A percentile compares a stretch with the other conserved stretches of the same genome.
Evolutionary conservation across 2,113 vertebrate genomes (phyloP).

Genomic region (Trematocara macrostoma): DNA sequence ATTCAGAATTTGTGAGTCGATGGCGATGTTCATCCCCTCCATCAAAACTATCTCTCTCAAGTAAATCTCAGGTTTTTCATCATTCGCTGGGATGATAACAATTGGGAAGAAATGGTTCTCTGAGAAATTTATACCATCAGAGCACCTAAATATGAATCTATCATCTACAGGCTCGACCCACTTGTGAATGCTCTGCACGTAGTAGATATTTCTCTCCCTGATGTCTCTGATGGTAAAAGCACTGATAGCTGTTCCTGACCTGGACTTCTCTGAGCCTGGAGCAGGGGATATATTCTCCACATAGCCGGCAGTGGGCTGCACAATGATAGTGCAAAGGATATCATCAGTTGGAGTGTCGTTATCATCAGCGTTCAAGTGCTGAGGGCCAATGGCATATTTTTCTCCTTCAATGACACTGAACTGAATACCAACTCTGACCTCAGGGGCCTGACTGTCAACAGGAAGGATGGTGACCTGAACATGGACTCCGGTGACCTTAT

Average conservation of each 20-base stretch:
- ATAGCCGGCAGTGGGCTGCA: constrained; percentile 85
- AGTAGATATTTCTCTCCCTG: constrained; percentile 80
- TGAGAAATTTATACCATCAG: constrained; percentile 91
- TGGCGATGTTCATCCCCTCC: constrained; percentile 91
- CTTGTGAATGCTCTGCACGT: constrained; percentile 90
- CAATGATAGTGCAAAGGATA: constrained; percentile 87
- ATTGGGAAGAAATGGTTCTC: constrained; percentile 83
- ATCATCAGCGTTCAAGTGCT: constrained; percentile 80
- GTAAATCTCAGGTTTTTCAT: constrained; percentile 90
- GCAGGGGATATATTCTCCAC: constrained; percentile 92
- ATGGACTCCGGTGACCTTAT: constrained; percentile 77
- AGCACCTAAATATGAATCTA: constrained; percentile 86
- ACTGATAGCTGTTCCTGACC: constrained; percentile 84
- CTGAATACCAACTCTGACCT: constrained; percentile 74
- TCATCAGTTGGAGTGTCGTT: constrained; percentile 82
- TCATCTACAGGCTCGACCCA: constrained; percentile 89
- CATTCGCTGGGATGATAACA: constrained; percentile 81
- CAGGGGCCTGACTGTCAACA: constrained; percentile 85
- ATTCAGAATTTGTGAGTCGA: constrained; percentile 83
- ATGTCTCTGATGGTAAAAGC: constrained; percentile 89
- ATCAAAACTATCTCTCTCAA: constrained; percentile 86
- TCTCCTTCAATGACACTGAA: constrained; percentile 83
- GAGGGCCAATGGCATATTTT: constrained; percentile 74
- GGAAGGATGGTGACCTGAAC: constrained; percentile 87
- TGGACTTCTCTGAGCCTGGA: constrained; percentile 93